Conservation (phyloP, 2,888 invertebrate genomes). For the Acanthococcus lagerstroemiae region DNA sequence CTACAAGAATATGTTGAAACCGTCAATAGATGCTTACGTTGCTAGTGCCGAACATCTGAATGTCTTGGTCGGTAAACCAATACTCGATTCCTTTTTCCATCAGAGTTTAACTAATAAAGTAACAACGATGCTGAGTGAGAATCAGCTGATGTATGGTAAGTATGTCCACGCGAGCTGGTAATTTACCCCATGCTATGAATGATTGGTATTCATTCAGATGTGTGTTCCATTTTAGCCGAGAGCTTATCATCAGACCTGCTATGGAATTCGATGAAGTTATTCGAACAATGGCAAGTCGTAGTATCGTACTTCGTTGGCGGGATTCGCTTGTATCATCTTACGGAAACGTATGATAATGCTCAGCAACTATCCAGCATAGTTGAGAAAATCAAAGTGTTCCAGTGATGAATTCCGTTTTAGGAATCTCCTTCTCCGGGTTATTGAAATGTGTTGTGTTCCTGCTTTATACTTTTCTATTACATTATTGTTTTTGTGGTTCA, state of each 20-base stretch:
- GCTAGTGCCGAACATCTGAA: background rate
- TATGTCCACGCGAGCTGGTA: background rate
- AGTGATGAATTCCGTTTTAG: background rate
- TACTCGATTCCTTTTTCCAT: background rate
- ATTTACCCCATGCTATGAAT: background rate
- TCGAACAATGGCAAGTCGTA: constrained; percentile 70
- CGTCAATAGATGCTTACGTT: constrained; percentile 2
- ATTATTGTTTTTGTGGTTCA: no score
- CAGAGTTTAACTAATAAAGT: background rate
- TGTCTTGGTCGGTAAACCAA: background rate
- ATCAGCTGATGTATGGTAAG: constrained; percentile 11
- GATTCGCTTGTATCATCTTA: constrained; percentile 44
- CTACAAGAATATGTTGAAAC: background rate
- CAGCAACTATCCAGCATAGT: constrained; percentile 41
- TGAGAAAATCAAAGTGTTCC: constrained; percentile 39
- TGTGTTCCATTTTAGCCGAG: constrained; percentile 53
- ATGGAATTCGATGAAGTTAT: constrained; percentile 69
- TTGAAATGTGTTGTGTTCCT: no score
- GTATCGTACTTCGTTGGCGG: constrained; percentile 46
- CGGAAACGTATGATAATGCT: constrained; percentile 43
- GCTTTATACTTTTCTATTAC: no score
- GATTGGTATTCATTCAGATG: background rate
- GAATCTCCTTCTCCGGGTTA: no score
- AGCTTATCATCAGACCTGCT: constrained; percentile 78
- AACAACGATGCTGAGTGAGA: background rate